Evolutionary conservation across 2,888 invertebrate species (phyloP).

Genomic region (Odiellus spinosus): DNA sequence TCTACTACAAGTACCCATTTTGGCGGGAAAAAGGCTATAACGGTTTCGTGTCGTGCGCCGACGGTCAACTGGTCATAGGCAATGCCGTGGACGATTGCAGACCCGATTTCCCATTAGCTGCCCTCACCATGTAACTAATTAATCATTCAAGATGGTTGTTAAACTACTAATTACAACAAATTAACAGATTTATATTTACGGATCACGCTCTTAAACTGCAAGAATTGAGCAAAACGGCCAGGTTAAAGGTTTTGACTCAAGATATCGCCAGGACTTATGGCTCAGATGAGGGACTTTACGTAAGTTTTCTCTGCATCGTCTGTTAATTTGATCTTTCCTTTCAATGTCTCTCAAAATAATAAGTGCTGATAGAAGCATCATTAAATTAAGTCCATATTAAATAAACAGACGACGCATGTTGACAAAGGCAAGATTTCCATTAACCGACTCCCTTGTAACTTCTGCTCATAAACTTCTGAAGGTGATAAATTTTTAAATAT

Average conservation of each 20-base stretch:
- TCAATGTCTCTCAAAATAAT: too few species aligned
- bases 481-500: too few species aligned
- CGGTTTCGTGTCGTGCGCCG: background rate
- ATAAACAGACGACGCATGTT: too few species aligned
- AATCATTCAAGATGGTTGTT: background rate
- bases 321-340: too few species aligned
- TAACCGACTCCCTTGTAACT: too few species aligned
- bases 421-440: too few species aligned
- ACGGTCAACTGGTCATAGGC: background rate
- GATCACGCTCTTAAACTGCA: background rate
- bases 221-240: background rate
- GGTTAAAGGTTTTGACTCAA: background rate
- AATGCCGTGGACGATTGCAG: background rate
- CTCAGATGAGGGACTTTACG: background rate
- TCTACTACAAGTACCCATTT: conserved; percentile 30
- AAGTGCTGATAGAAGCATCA: too few species aligned
- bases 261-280: background rate
- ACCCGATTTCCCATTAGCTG: background rate
- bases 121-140: background rate
- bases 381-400: too few species aligned
- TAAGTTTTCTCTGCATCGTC: too few species aligned
- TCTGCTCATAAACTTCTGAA: too few species aligned
- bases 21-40: conserved; percentile 28
- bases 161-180: background rate
- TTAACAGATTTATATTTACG: background rate